These are phyloP conservation scores for Hycleus cichorii DNA, from an alignment of 1,140 invertebrate species.

Conservation along the genomic window DNA sequence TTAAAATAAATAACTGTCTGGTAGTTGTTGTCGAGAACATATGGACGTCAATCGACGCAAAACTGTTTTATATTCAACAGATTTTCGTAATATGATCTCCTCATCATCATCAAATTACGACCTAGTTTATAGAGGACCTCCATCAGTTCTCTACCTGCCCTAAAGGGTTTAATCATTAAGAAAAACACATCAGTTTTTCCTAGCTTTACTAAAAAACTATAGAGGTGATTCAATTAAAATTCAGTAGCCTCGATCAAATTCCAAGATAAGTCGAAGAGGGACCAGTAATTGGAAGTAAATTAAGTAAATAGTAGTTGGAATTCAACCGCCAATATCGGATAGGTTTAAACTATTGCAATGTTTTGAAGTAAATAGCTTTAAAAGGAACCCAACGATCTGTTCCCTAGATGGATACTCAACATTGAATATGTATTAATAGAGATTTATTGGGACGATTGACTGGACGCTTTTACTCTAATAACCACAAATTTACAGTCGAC, in stretches of 20 bases:
- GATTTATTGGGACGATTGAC: slow-evolving; percentile 9
- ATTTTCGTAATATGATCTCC: too few relatives aligned
- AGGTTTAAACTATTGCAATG: neutral
- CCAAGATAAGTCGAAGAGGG: slow-evolving; percentile 3
- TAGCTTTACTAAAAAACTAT: too few relatives aligned
- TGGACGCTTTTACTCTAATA: slow-evolving; percentile 4
- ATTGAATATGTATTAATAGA: slow-evolving; percentile 13
- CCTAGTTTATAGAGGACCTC: too few relatives aligned
- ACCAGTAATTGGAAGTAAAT: slow-evolving; percentile 12
- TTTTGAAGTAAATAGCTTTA: slow-evolving; percentile 6
- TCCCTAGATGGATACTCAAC: slow-evolving; percentile 5
- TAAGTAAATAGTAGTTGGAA: slow-evolving; percentile 11
- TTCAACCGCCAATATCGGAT: slow-evolving; percentile 4
- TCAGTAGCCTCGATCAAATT: slow-evolving; percentile 13
- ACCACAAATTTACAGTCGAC: too few relatives aligned
- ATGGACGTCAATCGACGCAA: too few relatives aligned
- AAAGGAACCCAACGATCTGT: neutral
- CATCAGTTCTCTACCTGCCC: too few relatives aligned
- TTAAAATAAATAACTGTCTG: too few relatives aligned
- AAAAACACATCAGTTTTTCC: too few relatives aligned
- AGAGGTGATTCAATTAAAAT: slow-evolving; percentile 9
- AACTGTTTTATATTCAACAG: too few relatives aligned
- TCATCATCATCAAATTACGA: too few relatives aligned
- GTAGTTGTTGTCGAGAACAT: too few relatives aligned
- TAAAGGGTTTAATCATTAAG: too few relatives aligned